Evolutionary conservation across 1,140 invertebrate genomes (phyloP).

Genomic region (Bombus superbus): DNA sequence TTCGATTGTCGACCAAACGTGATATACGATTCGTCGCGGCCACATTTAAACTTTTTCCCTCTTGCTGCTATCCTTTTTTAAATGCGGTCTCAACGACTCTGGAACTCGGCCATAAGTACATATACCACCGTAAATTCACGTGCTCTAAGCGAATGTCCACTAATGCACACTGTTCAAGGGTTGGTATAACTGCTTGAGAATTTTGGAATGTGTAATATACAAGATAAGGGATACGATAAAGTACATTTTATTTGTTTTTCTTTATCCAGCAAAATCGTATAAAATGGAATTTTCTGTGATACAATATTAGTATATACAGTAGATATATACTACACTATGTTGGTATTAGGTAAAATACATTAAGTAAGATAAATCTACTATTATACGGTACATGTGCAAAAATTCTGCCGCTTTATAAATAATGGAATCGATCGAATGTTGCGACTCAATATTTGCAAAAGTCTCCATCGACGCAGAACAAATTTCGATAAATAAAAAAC

Average conservation of each 20-base stretch:
- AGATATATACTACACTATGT: no score
- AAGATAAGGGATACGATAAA: neutral
- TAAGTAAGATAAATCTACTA: neutral
- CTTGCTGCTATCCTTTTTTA: neutral
- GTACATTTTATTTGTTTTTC: neutral
- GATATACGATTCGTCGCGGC: conserved; percentile 26
- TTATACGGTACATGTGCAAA: neutral
- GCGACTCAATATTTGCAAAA: neutral
- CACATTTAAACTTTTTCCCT: conserved; percentile 15
- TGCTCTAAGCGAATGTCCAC: neutral
- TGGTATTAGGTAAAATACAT: neutral
- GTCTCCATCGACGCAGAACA: neutral
- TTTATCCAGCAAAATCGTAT: neutral
- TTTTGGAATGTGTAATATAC: neutral
- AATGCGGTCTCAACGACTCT: neutral
- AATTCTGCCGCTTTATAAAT: neutral
- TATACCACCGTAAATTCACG: neutral
- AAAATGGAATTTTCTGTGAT: neutral
- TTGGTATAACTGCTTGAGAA: neutral
- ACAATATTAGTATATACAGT: no score
- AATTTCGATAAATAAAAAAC: neutral
- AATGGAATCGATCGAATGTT: neutral
- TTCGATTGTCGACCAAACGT: conserved; percentile 17
- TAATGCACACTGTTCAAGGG: neutral
- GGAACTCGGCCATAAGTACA: conserved; percentile 1